Evolutionary conservation across 2,113 vertebrate genomes (phyloP).

Genomic region (Saguinus imperator): DNA sequence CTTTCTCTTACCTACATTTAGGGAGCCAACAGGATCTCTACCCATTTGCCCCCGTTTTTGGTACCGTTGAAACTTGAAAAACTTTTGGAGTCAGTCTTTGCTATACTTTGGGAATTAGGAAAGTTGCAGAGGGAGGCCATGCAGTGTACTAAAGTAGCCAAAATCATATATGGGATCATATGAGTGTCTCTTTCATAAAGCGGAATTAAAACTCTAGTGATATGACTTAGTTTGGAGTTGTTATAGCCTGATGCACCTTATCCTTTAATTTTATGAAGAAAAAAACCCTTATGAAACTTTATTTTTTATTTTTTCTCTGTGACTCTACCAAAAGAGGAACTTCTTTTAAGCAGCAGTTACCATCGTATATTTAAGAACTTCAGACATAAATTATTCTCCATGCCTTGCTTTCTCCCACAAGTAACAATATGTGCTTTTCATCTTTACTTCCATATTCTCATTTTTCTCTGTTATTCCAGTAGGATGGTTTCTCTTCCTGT

Average conservation of each 20-base stretch:
- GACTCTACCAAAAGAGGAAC: background rate
- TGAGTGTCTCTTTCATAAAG: slow-evolving; percentile 13
- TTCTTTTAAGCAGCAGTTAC: slow-evolving; percentile 1
- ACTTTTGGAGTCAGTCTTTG: slow-evolving; percentile 5
- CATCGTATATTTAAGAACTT: slow-evolving; percentile 28
- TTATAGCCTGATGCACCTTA: background rate
- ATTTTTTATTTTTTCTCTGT: no score
- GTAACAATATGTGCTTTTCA: background rate
- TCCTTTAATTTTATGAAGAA: slow-evolving; percentile 18
- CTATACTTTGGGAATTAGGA: background rate
- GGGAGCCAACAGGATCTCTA: background rate
- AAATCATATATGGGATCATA: background rate
- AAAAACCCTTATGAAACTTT: background rate
- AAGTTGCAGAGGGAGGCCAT: background rate
- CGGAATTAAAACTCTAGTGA: background rate
- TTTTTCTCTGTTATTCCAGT: slow-evolving; percentile 29
- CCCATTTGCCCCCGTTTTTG: background rate
- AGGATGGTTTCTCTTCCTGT: slow-evolving; percentile 1
- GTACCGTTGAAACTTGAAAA: background rate
- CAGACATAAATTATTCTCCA: background rate
- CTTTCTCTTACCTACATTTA: slow-evolving; percentile 17
- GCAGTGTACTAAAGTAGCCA: background rate
- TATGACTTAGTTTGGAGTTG: background rate
- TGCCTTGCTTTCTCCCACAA: slow-evolving; percentile 17
- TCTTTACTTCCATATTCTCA: background rate